These are phyloP conservation scores for Cavia porcellus DNA, from an alignment of 2,113 vertebrate genomes.

Conservation along the genomic window DNA sequence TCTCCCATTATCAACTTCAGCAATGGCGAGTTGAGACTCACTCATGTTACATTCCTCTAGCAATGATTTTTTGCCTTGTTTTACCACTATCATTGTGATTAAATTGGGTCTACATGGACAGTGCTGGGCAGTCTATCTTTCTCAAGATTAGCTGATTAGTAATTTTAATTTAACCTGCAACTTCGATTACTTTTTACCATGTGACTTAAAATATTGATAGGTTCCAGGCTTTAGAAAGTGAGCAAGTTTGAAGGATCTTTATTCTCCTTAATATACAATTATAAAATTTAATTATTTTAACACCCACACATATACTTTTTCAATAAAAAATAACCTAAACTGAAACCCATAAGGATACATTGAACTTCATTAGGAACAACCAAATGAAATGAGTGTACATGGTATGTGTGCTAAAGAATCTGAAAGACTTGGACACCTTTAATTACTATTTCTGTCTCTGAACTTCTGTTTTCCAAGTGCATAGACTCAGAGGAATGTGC, in stretches of 20 bases:
- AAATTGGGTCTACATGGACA: neutral
- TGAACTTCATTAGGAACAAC: neutral
- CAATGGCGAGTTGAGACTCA: neutral
- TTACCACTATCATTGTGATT: neutral
- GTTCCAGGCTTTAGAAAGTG: neutral
- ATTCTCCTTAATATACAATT: neutral
- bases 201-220: neutral
- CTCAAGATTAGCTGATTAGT: neutral
- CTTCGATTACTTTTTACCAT: neutral
- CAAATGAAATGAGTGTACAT: neutral
- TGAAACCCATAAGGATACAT: neutral
- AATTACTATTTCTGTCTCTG: conserved; percentile 81
- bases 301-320: neutral
- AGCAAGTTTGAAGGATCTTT: neutral
- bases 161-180: neutral
- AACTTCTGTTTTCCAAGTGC: conserved; percentile 72
- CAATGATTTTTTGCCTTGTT: neutral
- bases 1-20: neutral
- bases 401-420: conserved; percentile 56
- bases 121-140: neutral
- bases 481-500: conserved; percentile 52
- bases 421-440: conserved; percentile 75
- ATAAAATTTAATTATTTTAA: neutral
- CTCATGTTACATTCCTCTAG: neutral
- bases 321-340: neutral